Evolutionary conservation across 2,113 vertebrate genomes (phyloP).

Genomic region (Callithrix jacchus): DNA sequence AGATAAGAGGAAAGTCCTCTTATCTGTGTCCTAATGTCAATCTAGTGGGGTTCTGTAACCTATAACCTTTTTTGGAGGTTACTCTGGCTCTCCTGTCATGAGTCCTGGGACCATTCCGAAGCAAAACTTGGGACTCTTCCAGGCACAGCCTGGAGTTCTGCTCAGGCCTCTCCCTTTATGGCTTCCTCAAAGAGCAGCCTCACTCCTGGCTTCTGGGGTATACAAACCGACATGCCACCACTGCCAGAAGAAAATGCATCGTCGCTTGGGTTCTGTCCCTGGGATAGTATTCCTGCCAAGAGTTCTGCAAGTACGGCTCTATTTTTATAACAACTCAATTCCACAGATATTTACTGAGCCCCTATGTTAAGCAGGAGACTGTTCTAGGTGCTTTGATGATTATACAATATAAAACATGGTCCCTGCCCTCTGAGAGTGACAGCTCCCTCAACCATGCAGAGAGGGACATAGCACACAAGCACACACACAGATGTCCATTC

Average conservation of each 20-base stretch:
- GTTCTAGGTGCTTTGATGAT: background rate
- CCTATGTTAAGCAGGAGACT: background rate
- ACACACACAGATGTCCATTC: background rate
- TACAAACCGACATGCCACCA: background rate
- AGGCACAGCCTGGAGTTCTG: conserved; percentile 6
- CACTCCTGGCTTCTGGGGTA: conserved; percentile 1
- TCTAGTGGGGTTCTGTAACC: background rate
- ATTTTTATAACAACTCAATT: conserved; percentile 32
- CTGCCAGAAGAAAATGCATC: background rate
- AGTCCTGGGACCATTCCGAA: background rate
- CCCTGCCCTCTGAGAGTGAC: background rate
- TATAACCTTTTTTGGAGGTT: background rate
- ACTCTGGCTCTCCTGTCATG: background rate
- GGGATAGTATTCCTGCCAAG: background rate
- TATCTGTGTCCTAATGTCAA: conserved; percentile 2
- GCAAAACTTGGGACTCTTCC: background rate
- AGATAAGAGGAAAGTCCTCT: background rate
- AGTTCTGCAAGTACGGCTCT: background rate
- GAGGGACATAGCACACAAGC: background rate
- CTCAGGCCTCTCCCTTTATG: conserved; percentile 9
- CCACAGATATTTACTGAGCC: background rate
- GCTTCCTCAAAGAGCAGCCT: conserved; percentile 24
- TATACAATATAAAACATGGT: background rate
- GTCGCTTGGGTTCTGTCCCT: conserved; percentile 19
- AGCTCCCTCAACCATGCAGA: background rate